phyloP scores from a whole-genome alignment of 37 sponge, comb jelly and placozoan genomes.

The Dysidea cf. avara region DNA sequence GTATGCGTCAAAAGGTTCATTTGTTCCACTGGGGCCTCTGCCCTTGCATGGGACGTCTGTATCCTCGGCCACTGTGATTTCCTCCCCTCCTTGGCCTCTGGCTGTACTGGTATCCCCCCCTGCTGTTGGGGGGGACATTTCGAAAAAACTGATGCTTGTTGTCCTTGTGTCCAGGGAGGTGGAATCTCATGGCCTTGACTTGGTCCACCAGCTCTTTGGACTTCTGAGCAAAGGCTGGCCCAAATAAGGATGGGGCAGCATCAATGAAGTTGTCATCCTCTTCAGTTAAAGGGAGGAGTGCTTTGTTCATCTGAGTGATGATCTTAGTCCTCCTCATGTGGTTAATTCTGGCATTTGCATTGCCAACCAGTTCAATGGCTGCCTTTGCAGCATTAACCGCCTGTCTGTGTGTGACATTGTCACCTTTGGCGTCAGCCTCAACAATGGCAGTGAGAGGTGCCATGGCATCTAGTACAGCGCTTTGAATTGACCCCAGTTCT shows the following conservation, averaged over 20 bases:
- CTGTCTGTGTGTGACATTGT: no score
- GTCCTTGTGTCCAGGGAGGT: not conserved
- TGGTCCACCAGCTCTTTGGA: not conserved
- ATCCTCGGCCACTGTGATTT: no score
- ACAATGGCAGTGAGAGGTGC: no score
- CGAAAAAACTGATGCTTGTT: constrained; percentile 5
- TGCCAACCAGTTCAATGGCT: constrained; percentile 18
- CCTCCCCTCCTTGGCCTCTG: constrained; percentile 16
- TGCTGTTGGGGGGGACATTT: no score
- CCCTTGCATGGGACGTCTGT: no score
- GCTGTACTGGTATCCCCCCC: constrained; percentile 20
- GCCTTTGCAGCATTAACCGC: constrained; percentile 1
- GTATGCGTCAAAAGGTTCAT: no score
- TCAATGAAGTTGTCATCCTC: constrained; percentile 20
- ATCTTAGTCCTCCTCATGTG: constrained; percentile 10
- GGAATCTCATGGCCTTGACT: constrained; percentile 3
- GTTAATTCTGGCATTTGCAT: constrained; percentile 16
- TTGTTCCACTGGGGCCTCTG: no score
- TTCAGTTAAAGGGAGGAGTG: constrained; percentile 3
- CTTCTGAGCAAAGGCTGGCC: constrained; percentile 26
- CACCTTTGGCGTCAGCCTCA: no score
- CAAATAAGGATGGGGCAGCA: constrained; percentile 18
- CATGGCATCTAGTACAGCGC: no score
- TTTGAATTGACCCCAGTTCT: no score
- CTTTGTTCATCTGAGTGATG: not conserved